Evolutionary conservation across 2,888 invertebrate species (phyloP).

Genomic region (Gari tellinella): DNA sequence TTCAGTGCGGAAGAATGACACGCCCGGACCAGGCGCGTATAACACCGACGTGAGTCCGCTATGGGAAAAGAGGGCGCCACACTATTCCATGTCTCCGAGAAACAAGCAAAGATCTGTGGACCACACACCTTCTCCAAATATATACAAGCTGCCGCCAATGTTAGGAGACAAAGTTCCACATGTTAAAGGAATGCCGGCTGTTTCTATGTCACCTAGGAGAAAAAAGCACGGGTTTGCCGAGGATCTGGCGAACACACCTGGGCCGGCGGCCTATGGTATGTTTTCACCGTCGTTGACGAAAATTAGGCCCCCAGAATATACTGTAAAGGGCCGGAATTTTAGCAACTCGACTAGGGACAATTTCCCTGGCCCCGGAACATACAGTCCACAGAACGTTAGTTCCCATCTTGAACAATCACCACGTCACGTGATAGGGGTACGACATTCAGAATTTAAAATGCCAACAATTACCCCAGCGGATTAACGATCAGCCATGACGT

Average conservation of each 20-base stretch:
- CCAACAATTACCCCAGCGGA: slow-evolving; percentile 69
- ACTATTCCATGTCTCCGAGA: slow-evolving; percentile 68
- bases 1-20: slow-evolving; percentile 49
- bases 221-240: slow-evolving; percentile 63
- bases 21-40: slow-evolving; percentile 70
- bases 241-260: slow-evolving; percentile 73
- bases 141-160: slow-evolving; percentile 67
- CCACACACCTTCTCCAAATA: slow-evolving; percentile 65
- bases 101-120: slow-evolving; percentile 58
- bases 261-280: slow-evolving; percentile 67
- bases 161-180: slow-evolving; percentile 65
- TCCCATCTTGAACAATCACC: slow-evolving; percentile 64
- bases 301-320: slow-evolving; percentile 62
- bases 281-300: slow-evolving; percentile 50
- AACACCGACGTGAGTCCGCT: slow-evolving; percentile 59
- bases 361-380: slow-evolving; percentile 73
- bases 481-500: too few relatives aligned
- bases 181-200: slow-evolving; percentile 55
- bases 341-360: slow-evolving; percentile 50
- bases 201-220: slow-evolving; percentile 49
- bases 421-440: slow-evolving; percentile 69
- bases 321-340: slow-evolving; percentile 59
- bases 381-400: slow-evolving; percentile 64
- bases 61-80: slow-evolving; percentile 64
- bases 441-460: slow-evolving; percentile 72